Evolutionary conservation across 1,140 invertebrate species (phyloP).

Genomic region (Drosophila grimshawi): DNA sequence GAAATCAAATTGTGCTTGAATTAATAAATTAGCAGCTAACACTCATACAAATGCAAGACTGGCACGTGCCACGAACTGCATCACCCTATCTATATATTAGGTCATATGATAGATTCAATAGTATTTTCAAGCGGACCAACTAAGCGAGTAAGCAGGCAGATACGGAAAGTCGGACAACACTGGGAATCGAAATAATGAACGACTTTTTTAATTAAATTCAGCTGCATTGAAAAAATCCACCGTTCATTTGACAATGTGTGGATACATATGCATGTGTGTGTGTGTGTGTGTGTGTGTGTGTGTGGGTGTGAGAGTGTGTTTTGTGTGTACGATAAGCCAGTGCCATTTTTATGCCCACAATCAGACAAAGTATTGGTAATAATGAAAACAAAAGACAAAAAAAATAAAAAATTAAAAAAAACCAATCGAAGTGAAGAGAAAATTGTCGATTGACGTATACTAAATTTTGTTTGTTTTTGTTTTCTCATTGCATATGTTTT

Average conservation of each 20-base stretch:
- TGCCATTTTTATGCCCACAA: slow-evolving; percentile 6
- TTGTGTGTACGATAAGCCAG: slow-evolving; percentile 28
- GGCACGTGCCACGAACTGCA: slow-evolving; percentile 22
- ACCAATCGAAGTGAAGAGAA: slow-evolving; percentile 10
- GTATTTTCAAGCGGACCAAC: not conserved
- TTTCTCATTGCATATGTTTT: slow-evolving; percentile 11
- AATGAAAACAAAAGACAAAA: not conserved
- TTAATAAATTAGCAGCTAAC: slow-evolving; percentile 11
- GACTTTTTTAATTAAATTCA: slow-evolving; percentile 18
- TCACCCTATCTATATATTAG: slow-evolving; percentile 31
- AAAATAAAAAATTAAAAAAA: not conserved
- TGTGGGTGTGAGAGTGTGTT: not conserved
- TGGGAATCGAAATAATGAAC: not conserved
- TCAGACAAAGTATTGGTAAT: slow-evolving; percentile 1
- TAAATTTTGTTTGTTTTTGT: not conserved
- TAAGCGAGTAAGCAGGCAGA: not conserved
- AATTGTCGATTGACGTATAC: slow-evolving; percentile 19
- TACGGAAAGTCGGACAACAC: not conserved
- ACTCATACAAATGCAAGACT: not conserved
- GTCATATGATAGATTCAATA: slow-evolving; percentile 16
- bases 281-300: slow-evolving; percentile 3
- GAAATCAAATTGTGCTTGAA: not conserved
- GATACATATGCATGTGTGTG: not conserved
- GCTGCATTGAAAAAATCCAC: slow-evolving; percentile 17
- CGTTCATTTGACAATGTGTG: not conserved